phyloP scores from a whole-genome alignment of 1,140 invertebrate species.

The Venustaconcha ellipsiformis region DNA sequence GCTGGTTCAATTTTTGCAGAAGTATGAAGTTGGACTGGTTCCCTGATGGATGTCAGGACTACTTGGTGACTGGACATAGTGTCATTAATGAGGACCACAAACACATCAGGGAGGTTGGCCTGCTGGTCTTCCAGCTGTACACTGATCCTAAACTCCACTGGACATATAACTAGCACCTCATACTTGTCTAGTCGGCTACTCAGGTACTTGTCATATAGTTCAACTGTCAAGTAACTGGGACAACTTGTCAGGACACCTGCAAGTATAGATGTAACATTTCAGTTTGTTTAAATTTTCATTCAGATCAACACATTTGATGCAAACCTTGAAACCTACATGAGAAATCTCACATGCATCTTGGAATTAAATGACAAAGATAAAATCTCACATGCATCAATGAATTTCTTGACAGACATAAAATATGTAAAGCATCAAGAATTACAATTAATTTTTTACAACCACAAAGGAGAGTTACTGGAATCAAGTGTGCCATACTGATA shows the following conservation, averaged over 20 bases:
- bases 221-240: conserved; percentile 51
- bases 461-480: too few species aligned
- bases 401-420: too few species aligned
- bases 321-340: too few species aligned
- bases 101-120: conserved; percentile 47
- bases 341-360: too few species aligned
- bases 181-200: conserved; percentile 40
- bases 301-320: too few species aligned
- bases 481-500: too few species aligned
- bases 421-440: too few species aligned
- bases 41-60: conserved; percentile 46
- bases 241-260: conserved; percentile 48
- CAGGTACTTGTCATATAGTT: conserved; percentile 55
- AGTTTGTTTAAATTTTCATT: too few species aligned
- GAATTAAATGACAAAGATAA: too few species aligned
- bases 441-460: too few species aligned
- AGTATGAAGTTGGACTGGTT: conserved; percentile 18
- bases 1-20: not conserved
- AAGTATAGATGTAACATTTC: conserved; percentile 9
- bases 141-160: conserved; percentile 35
- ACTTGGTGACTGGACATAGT: conserved; percentile 42
- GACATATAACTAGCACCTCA: conserved; percentile 53
- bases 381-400: too few species aligned
- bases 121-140: conserved; percentile 18
- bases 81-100: conserved; percentile 54